A percentile compares a stretch with the other conserved stretches of the same genome.
phyloP scores from a whole-genome alignment of 2,797 vertebrate genomes.

The Amazona ochrocephala region DNA sequence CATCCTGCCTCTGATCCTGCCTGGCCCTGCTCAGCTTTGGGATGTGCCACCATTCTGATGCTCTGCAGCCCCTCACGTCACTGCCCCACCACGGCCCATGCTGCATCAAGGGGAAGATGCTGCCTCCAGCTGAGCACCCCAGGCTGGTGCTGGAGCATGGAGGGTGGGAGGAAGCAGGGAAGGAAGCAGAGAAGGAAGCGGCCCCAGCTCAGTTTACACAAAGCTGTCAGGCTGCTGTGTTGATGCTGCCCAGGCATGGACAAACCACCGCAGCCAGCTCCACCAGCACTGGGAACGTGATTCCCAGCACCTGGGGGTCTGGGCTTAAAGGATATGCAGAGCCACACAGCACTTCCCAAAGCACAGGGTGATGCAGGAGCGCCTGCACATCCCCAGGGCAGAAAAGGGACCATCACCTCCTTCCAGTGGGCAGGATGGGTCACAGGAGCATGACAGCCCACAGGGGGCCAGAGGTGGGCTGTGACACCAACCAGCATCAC shows the following conservation, averaged over 20 bases:
- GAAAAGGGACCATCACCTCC: neutral
- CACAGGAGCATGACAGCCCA: neutral
- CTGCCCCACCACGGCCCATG: neutral
- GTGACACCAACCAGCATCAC: neutral
- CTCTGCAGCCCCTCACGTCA: rapidly evolving
- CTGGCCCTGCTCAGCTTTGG: neutral
- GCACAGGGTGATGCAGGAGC: neutral
- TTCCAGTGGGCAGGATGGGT: neutral
- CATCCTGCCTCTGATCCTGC: neutral
- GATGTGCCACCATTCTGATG: neutral
- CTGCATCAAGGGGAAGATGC: neutral
- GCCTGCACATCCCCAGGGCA: neutral
- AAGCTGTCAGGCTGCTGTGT: constrained; percentile 33
- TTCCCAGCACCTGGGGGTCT: rapidly evolving
- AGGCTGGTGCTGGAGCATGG: neutral
- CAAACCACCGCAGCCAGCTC: constrained; percentile 25
- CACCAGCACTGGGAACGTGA: neutral
- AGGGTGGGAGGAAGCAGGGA: neutral
- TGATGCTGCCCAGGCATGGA: constrained; percentile 54
- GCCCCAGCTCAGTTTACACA: constrained; percentile 44
- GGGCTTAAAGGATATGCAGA: neutral
- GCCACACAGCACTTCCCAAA: neutral
- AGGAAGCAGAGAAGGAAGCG: neutral
- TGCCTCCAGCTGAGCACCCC: neutral
- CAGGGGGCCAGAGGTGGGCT: neutral